phyloP scores from a whole-genome alignment of 1,140 invertebrate genomes.

The Lutraria rhynchaena region DNA sequence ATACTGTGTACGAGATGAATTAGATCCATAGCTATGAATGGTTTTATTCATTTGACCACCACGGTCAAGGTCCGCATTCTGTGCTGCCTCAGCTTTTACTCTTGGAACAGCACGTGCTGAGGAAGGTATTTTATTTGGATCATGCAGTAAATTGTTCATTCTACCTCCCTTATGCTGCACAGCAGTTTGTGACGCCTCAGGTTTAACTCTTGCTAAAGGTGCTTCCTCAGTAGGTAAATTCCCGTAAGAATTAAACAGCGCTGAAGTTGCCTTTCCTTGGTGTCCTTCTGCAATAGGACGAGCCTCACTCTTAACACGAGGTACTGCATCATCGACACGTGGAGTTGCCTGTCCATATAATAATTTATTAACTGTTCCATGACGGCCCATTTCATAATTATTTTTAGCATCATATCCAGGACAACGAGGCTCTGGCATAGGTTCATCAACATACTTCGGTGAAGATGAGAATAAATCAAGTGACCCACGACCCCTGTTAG shows the following conservation, averaged over 20 bases:
- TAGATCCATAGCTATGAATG: constrained; percentile 66
- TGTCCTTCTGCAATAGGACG: constrained; percentile 67
- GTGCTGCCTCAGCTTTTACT: constrained; percentile 73
- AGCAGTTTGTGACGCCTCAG: constrained; percentile 73
- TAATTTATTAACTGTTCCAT: constrained; percentile 72
- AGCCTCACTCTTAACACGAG: constrained; percentile 66
- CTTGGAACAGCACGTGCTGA: constrained; percentile 71
- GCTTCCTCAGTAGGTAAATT: constrained; percentile 62
- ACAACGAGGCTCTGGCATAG: constrained; percentile 69
- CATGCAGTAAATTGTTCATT: constrained; percentile 69
- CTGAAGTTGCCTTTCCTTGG: constrained; percentile 60
- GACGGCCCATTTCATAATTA: constrained; percentile 71
- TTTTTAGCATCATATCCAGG: constrained; percentile 64
- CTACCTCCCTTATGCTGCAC: constrained; percentile 70
- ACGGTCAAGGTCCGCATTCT: constrained; percentile 63
- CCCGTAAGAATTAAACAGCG: constrained; percentile 68
- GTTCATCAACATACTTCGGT: constrained; percentile 56
- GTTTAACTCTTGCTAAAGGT: constrained; percentile 70
- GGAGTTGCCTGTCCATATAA: constrained; percentile 71
- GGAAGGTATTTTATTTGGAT: constrained; percentile 67
- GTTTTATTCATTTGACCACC: constrained; percentile 70
- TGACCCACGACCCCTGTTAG: constrained; percentile 69
- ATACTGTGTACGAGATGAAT: constrained; percentile 59
- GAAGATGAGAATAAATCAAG: constrained; percentile 69
- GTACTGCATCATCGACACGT: constrained; percentile 62